phyloP scores from a whole-genome alignment of 2,113 vertebrate species.

The Elaphurus davidianus region DNA sequence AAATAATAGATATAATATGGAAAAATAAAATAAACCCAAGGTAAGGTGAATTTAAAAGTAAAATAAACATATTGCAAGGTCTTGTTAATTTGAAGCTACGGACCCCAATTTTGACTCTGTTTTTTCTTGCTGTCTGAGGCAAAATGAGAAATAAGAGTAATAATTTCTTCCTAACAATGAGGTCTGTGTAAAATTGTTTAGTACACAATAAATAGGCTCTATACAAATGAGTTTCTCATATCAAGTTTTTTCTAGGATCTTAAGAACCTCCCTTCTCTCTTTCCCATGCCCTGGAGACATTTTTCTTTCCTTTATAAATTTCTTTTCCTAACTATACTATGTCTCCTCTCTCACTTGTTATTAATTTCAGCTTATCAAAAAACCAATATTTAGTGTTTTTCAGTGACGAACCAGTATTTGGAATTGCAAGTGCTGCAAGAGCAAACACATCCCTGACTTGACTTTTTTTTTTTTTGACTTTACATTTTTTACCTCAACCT shows the following conservation, averaged over 20 bases:
- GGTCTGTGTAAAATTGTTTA: not conserved
- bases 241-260: not conserved
- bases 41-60: not conserved
- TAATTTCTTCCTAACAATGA: not conserved
- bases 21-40: not conserved
- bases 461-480: too few species aligned
- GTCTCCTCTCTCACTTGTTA: conserved; percentile 5
- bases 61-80: not conserved
- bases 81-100: not conserved
- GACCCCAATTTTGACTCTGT: not conserved
- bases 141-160: not conserved
- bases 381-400: not conserved
- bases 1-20: not conserved
- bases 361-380: conserved; percentile 50
- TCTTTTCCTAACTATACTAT: not conserved
- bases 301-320: not conserved
- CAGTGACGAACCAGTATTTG: not conserved
- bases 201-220: not conserved
- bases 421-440: not conserved
- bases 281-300: not conserved
- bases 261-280: not conserved
- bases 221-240: not conserved
- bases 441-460: not conserved
- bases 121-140: not conserved
- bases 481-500: not conserved